Conservation (phyloP, 2,113 vertebrate species). For the Podarcis cretensis region DNA sequence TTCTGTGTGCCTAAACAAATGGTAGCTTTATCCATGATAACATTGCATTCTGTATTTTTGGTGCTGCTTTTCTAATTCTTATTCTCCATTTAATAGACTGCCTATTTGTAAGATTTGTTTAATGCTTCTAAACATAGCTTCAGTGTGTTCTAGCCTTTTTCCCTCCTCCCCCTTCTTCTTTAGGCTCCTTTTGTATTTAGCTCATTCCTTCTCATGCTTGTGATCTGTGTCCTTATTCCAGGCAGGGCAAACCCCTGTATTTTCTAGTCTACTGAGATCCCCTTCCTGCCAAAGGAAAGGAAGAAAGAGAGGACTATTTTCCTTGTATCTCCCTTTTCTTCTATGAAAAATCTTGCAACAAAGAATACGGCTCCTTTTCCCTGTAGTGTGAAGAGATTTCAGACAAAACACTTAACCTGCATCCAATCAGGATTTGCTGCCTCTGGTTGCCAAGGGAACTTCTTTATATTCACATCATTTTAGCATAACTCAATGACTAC, state of each 20-base stretch:
- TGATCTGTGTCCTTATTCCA: not conserved
- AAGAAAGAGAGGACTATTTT: not conserved
- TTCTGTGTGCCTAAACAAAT: not conserved
- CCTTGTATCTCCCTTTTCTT: not conserved
- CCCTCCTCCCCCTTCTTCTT: not conserved
- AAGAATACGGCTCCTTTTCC: not conserved
- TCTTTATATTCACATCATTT: not conserved
- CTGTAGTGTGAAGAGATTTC: not conserved
- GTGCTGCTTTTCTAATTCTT: not conserved
- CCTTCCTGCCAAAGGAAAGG: not conserved
- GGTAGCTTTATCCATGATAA: not conserved
- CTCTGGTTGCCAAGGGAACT: not conserved
- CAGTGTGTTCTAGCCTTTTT: not conserved
- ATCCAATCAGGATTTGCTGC: not conserved
- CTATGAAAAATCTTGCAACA: not conserved
- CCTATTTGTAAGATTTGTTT: not conserved
- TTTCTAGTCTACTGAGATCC: not conserved
- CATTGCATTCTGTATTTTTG: not conserved
- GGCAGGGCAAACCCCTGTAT: accelerated
- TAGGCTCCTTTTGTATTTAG: not conserved
- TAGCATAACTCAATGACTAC: not conserved
- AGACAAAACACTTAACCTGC: not conserved
- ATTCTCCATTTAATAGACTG: not conserved
- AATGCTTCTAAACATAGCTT: not conserved
- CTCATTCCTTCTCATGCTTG: not conserved